These are phyloP conservation scores for Archivesica marissinica DNA, from an alignment of 1,140 invertebrate species.

Conservation along the genomic window DNA sequence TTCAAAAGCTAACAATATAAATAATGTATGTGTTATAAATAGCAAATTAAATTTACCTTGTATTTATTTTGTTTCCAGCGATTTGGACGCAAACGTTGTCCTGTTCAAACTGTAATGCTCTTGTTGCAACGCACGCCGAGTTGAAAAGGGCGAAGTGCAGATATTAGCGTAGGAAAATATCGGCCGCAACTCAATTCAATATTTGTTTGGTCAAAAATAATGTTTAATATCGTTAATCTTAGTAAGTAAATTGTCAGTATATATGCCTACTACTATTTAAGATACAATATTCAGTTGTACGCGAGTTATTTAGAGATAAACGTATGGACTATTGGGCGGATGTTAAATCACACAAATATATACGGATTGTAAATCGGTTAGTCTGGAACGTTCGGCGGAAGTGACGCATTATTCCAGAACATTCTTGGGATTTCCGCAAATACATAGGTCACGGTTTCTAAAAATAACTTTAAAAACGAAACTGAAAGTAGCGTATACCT, in stretches of 20 bases:
- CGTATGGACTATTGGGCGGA: slow-evolving; percentile 40
- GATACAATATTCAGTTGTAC: no score
- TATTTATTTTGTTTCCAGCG: no score
- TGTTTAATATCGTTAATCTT: no score
- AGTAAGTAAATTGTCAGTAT: no score
- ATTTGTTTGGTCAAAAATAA: no score
- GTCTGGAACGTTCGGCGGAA: slow-evolving; percentile 66
- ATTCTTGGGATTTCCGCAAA: slow-evolving; percentile 48
- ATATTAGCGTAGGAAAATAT: slow-evolving; percentile 37
- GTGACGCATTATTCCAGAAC: slow-evolving; percentile 65
- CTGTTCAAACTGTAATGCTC: not conserved
- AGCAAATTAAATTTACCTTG: no score
- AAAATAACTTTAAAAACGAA: slow-evolving; percentile 35
- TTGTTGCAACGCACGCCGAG: slow-evolving; percentile 39
- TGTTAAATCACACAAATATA: not conserved
- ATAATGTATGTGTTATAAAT: no score
- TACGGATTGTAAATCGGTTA: not conserved
- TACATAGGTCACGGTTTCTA: slow-evolving; percentile 8
- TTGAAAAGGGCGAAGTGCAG: not conserved
- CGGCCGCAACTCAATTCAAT: not conserved
- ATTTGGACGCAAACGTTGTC: not conserved
- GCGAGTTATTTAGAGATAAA: not conserved
- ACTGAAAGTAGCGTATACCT: slow-evolving; percentile 15
- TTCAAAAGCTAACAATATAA: no score
- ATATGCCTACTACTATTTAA: not conserved